A percentile compares a stretch with the other conserved stretches of the same genome.
Evolutionary conservation across 2,113 vertebrate genomes (phyloP).

Genomic region (Phrynosoma platyrhinos): DNA sequence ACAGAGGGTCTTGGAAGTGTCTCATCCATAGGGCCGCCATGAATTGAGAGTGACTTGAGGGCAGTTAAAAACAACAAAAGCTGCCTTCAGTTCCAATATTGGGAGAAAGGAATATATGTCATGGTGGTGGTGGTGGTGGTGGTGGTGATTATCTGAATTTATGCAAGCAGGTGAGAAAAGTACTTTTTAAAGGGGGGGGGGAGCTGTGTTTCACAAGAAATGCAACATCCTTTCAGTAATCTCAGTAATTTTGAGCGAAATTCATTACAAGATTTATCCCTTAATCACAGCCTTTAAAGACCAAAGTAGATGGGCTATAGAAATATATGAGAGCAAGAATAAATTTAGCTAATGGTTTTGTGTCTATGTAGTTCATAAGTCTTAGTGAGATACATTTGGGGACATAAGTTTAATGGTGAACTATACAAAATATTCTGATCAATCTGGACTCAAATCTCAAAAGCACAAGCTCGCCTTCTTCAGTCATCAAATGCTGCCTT

Average conservation of each 20-base stretch:
- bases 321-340: conserved; percentile 11
- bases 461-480: neutral
- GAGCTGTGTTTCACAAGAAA: neutral
- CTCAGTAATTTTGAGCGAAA: conserved; percentile 23
- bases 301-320: neutral
- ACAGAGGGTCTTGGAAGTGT: too few species aligned
- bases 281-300: neutral
- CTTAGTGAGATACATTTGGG: neutral
- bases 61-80: too few species aligned
- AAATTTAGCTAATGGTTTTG: neutral
- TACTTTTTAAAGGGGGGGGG: neutral
- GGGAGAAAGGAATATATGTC: too few species aligned
- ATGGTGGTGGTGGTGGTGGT: too few species aligned
- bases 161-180: neutral
- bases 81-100: too few species aligned
- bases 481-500: neutral
- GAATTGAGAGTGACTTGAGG: too few species aligned
- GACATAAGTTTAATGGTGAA: neutral
- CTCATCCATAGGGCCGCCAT: too few species aligned
- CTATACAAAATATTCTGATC: neutral
- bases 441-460: neutral
- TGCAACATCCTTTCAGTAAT: neutral
- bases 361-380: neutral
- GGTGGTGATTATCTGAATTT: neutral
- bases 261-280: conserved; percentile 32